Conservation (phyloP, 1,140 invertebrate genomes). For the Camponotus pennsylvanicus region DNA sequence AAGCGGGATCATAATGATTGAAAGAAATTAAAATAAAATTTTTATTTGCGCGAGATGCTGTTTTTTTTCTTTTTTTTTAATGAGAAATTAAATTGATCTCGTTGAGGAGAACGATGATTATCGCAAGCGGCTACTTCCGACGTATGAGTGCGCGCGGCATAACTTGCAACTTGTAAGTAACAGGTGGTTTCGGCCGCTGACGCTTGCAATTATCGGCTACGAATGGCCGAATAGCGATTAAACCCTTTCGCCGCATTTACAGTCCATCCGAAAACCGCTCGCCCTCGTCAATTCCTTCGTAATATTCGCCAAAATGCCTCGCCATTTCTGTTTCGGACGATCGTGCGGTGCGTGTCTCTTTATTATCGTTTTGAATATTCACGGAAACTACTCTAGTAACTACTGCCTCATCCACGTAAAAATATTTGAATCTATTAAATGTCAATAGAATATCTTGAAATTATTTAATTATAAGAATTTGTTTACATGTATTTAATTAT, state of each 20-base stretch:
- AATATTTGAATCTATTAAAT: too few relatives aligned
- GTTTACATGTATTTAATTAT: too few relatives aligned
- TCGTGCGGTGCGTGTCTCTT: background rate
- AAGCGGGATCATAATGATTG: background rate
- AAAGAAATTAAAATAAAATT: background rate
- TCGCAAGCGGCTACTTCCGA: conserved; percentile 26
- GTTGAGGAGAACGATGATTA: background rate
- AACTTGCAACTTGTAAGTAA: conserved; percentile 67
- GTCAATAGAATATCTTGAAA: too few relatives aligned
- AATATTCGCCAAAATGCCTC: background rate
- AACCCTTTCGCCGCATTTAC: conserved; percentile 45
- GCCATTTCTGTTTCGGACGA: background rate
- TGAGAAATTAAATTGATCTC: conserved; percentile 2
- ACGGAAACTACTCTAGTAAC: background rate
- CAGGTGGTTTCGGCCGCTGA: conserved; percentile 70
- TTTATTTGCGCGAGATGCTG: background rate
- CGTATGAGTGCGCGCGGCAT: conserved; percentile 12
- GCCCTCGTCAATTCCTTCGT: conserved; percentile 3
- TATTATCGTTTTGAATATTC: background rate
- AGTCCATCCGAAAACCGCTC: conserved; percentile 9
- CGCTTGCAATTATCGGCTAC: conserved; percentile 74
- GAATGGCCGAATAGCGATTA: conserved; percentile 68
- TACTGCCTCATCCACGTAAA: too few relatives aligned
- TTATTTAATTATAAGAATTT: too few relatives aligned
- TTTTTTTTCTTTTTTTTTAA: background rate